Conservation (phyloP, 2,113 vertebrate genomes). For the Pungitius pungitius region DNA sequence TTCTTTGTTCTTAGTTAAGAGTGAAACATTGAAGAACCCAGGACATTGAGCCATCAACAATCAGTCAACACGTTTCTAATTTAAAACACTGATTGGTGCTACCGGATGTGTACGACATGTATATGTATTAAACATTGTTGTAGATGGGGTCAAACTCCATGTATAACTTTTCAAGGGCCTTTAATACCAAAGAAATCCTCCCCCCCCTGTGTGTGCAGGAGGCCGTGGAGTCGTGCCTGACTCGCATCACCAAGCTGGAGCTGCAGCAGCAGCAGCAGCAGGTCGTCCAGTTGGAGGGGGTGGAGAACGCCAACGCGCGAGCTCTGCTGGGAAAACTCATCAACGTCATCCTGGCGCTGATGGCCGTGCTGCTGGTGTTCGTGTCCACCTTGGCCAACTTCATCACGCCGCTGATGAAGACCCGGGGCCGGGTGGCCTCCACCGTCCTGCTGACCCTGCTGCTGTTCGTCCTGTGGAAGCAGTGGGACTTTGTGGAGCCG, state of each 20-base stretch:
- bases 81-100: background rate
- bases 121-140: too few relatives aligned
- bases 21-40: background rate
- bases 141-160: too few relatives aligned
- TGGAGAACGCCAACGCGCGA: constrained; percentile 96
- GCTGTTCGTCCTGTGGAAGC: constrained; percentile 94
- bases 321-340: constrained; percentile 98
- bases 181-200: background rate
- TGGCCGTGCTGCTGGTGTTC: constrained; percentile 98
- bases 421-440: constrained; percentile 88
- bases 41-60: too few relatives aligned
- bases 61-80: background rate
- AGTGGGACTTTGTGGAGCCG: constrained; percentile 93
- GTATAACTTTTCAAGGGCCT: background rate
- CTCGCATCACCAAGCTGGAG: constrained; percentile 95
- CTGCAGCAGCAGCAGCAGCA: constrained; percentile 99
- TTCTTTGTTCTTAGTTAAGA: background rate
- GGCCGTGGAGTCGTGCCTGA: constrained; percentile 96
- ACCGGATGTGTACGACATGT: background rate
- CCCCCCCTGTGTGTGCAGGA: constrained; percentile 80
- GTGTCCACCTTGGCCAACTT: constrained; percentile 98
- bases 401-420: constrained; percentile 99
- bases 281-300: constrained; percentile 96
- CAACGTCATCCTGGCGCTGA: constrained; percentile 96
- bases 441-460: constrained; percentile 88